Evolutionary conservation across 92 coral and sea anemone genomes (phyloP), one percentile per base, ranked within the genome.

Genomic region (Bergia sp.): DNA sequence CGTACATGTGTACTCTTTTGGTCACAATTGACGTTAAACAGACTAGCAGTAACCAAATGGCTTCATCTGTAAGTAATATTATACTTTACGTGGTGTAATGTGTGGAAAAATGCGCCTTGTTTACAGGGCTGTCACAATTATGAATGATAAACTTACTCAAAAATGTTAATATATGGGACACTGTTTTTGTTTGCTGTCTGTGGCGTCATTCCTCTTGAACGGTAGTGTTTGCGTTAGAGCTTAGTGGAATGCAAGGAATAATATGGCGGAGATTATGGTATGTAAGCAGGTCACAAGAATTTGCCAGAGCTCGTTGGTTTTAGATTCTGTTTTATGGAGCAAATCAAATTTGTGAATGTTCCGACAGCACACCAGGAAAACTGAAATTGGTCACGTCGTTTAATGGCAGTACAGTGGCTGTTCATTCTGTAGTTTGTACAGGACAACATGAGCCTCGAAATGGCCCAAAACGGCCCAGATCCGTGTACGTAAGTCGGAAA

Each of bases 231-330:
- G 65, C 78, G 7, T 84, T 44, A 44, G 77, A 84, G 87, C 87
- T 84, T 84, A 71, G 61, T 84, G 79, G 79, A 71, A 84, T 84
- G 78, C 87, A 42, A 29, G 38, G 79, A 15, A 84, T 18, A 84
- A 84, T 84, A 36, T 71, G 87, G 87, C 44, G 67, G 87, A 69
- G 78, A 84, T 47, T 71, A 84, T 49, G 79, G 87, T 84, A 72
- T 71, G 78, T 43, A 71, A 71, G 21, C 66, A 69, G 20, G 41
- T 47, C 58, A 53, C 64, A 45, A 55, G n/a, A 69, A 69, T 44
- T 37, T 84, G 29, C 64, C 18, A 16, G 55, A 71, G 41, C 15
- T 50, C 47, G 65, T 29, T 53, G 8, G 42, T 39, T 79, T 53
- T 57, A 3, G 5, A 21, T 9, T 80, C 66, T 41, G 37, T 41